Evolutionary conservation across 2,797 vertebrate species (phyloP).

Genomic region (Chrysolophus pictus): DNA sequence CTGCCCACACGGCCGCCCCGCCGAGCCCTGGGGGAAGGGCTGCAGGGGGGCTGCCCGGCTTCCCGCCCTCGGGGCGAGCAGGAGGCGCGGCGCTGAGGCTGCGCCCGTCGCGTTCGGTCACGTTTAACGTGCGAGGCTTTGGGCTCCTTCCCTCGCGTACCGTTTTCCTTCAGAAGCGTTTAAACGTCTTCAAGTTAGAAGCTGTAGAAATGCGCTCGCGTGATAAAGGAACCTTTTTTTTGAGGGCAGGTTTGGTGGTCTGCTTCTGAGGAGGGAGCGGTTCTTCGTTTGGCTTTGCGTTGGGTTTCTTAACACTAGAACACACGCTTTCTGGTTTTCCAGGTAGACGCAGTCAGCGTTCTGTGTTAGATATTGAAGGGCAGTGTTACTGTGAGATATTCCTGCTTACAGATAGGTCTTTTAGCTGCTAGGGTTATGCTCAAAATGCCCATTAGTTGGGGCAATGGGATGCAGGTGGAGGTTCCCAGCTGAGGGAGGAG

Average conservation of each 20-base stretch:
- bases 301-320: fast-evolving
- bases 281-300: fast-evolving
- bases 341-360: not conserved
- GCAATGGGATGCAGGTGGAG: not conserved
- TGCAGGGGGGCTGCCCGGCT: too few species aligned
- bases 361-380: fast-evolving
- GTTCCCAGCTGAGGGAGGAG: not conserved
- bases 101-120: too few species aligned
- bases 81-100: too few species aligned
- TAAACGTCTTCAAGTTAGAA: not conserved
- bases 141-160: not conserved
- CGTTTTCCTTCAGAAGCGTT: not conserved
- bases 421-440: not conserved
- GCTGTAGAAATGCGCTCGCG: fast-evolving
- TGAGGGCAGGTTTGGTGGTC: not conserved
- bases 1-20: not conserved
- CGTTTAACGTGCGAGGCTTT: fast-evolving
- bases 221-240: not conserved
- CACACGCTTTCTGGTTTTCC: fast-evolving
- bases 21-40: too few species aligned
- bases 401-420: fast-evolving
- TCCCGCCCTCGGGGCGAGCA: too few species aligned
- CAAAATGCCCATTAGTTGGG: fast-evolving
- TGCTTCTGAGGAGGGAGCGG: not conserved
- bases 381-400: fast-evolving